Conservation (phyloP, 2,888 invertebrate genomes). For the Stramonita haemastoma region DNA sequence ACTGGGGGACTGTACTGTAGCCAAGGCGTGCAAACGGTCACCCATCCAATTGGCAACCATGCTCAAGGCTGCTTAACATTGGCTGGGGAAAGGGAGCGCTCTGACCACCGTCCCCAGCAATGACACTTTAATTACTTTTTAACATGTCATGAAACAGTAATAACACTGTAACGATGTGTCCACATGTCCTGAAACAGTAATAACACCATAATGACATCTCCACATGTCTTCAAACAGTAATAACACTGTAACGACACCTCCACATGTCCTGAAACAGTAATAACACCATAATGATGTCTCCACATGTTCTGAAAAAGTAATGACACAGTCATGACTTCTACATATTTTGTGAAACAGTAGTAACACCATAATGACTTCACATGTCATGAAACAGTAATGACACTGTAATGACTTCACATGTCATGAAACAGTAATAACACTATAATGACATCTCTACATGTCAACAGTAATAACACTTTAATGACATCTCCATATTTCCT, state of each 20-base stretch:
- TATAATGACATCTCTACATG: neutral
- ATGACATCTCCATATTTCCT: constrained; percentile 65
- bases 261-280: constrained; percentile 60
- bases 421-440: constrained; percentile 53
- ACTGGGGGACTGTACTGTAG: too few relatives aligned
- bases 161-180: constrained; percentile 62
- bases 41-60: too few relatives aligned
- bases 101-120: neutral
- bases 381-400: too few relatives aligned
- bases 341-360: neutral
- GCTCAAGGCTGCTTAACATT: too few relatives aligned
- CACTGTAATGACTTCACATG: constrained; percentile 65
- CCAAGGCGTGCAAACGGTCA: too few relatives aligned
- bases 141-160: too few relatives aligned
- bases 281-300: constrained; percentile 43
- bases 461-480: neutral
- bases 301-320: neutral
- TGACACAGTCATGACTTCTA: neutral
- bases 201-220: neutral
- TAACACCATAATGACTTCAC: neutral
- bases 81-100: too few relatives aligned
- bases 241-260: constrained; percentile 46
- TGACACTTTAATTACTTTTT: neutral
- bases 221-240: neutral
- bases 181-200: constrained; percentile 63